Base-by-base conservation (phyloP, 2,797 vertebrate genomes). In the Limosa lapponica region DNA sequence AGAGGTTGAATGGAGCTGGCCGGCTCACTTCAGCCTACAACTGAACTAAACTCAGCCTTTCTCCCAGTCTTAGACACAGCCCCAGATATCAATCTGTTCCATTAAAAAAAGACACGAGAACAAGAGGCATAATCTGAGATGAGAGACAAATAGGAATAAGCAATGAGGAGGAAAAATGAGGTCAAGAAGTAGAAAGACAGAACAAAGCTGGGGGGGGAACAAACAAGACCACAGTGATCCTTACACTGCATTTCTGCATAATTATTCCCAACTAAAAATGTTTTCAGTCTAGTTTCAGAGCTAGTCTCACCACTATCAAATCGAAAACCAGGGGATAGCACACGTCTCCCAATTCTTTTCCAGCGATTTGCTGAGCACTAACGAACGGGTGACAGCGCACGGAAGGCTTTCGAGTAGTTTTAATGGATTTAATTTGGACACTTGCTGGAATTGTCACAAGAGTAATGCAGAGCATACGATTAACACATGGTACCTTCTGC, bases 151-250 rank as follows among this genome's bases (percentile, higher is more conserved):
- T 7, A 73, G 54, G 79, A 94, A 94, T 93, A 91, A 90, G 85
- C 85, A 94, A 82, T 39, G 66, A 91, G 79, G 51, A 92, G 43
- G 73, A 92, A 96, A 96, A 96, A 94, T 30, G 72, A 96, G 93
- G 91, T 93, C 95, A 94, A 86, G 74, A 95, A 96, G 32, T 84
- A 94, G 83, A 84, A 90, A 95, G 41, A 89, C 61, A 81, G 46
- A 87, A 82, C 46, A 93, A 92, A 92, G 64, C 17, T 49, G 27
- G 34, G 55, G 7, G 3, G 13, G 27, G 11, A 44, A 48, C 43
- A 90, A 85, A 82, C 52, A 87, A 90, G 80, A 87, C 66, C 85
- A 80, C 51, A 18, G 28, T 32, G 54, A 91, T 88, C 65, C 73
- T 88, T 89, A 91, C 3, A 0, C 27, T 66, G 54, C 25, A 66